Evolutionary conservation across 1,140 invertebrate genomes (phyloP).

Genomic region (Lysiphlebus fabarum): DNA sequence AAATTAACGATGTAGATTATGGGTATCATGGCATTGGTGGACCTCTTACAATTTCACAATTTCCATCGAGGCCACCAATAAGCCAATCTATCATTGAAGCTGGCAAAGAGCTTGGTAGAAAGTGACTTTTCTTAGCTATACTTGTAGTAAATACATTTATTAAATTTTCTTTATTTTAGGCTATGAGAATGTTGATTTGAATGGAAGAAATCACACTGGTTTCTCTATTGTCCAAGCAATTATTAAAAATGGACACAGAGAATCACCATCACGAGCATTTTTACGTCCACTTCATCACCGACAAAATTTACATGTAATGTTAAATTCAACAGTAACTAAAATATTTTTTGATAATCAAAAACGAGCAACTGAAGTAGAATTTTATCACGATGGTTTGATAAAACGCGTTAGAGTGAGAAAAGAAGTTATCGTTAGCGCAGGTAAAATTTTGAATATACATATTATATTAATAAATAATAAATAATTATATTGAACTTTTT

Average conservation of each 20-base stretch:
- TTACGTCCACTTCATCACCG: constrained; percentile 74
- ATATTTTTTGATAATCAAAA: constrained; percentile 69
- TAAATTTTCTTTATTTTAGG: constrained; percentile 53
- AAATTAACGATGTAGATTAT: constrained; percentile 69
- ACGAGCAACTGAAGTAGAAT: constrained; percentile 67
- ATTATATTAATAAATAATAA: background rate
- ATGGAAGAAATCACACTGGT: constrained; percentile 75
- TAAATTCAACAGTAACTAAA: constrained; percentile 71
- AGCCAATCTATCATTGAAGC: constrained; percentile 80
- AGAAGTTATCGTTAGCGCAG: constrained; percentile 64
- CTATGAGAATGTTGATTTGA: constrained; percentile 75
- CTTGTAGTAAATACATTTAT: background rate
- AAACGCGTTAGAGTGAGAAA: constrained; percentile 48
- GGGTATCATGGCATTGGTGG: constrained; percentile 79
- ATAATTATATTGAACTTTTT: too few species aligned
- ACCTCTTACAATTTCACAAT: constrained; percentile 74
- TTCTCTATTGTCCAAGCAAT: constrained; percentile 85
- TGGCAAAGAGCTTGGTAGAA: constrained; percentile 70
- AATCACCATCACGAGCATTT: constrained; percentile 78
- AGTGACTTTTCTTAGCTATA: background rate
- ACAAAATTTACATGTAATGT: constrained; percentile 71
- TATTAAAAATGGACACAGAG: constrained; percentile 79
- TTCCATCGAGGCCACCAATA: constrained; percentile 80
- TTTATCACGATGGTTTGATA: constrained; percentile 56
- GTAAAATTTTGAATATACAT: constrained; percentile 5